A percentile compares a stretch with the other conserved stretches of the same genome.
Evolutionary conservation across 2,113 vertebrate species (phyloP).

Genomic region (Myrmecobius fasciatus): DNA sequence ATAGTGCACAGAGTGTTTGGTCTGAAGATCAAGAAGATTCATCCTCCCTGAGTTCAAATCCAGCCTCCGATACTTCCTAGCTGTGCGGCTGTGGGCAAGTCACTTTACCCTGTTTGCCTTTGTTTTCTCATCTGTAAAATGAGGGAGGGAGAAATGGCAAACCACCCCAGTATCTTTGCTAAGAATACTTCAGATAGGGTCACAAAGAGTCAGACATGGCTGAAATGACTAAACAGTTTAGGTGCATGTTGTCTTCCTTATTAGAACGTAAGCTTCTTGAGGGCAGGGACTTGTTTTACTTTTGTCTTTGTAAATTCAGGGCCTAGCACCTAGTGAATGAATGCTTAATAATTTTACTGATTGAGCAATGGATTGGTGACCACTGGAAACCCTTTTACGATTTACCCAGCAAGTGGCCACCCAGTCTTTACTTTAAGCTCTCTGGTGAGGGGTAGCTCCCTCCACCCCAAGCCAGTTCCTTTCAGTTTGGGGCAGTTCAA

Average conservation of each 20-base stretch:
- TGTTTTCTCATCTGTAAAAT: no score
- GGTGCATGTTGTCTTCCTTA: no score
- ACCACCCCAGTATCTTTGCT: no score
- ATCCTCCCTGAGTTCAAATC: background rate
- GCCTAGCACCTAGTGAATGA: background rate
- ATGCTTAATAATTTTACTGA: background rate
- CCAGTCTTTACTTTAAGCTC: background rate
- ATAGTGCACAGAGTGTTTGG: background rate
- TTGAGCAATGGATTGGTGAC: background rate
- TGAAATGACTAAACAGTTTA: no score
- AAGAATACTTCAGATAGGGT: no score
- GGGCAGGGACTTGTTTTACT: background rate
- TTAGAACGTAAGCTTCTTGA: background rate
- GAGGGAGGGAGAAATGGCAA: no score
- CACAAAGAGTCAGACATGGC: no score
- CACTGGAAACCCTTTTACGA: background rate
- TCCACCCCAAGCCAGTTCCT: background rate
- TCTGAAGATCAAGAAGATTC: background rate
- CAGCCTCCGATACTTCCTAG: background rate
- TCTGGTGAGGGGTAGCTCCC: background rate
- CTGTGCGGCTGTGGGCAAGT: background rate
- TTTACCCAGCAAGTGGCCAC: background rate
- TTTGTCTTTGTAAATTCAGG: no score
- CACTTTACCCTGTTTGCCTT: background rate
- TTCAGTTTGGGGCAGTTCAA: background rate